phyloP scores from a whole-genome alignment of 2,888 invertebrate species.

The Drosophila stalkeri region DNA sequence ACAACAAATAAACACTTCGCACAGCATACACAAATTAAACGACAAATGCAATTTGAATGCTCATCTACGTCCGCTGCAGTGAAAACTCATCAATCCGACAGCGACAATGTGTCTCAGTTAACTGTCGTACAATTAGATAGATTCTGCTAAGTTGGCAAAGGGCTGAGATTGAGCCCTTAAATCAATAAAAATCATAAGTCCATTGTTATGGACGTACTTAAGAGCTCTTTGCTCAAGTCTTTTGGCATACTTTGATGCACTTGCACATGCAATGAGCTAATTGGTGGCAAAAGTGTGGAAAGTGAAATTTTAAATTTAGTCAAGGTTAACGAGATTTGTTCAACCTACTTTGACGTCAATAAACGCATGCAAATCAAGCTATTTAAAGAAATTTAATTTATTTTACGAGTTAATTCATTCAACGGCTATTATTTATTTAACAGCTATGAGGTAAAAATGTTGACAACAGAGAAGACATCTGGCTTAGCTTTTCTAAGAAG shows the following conservation, averaged over 20 bases:
- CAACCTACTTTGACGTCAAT: background rate
- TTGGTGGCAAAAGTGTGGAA: slow-evolving; percentile 18
- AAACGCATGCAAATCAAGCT: background rate
- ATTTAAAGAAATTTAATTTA: background rate
- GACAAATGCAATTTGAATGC: slow-evolving; percentile 19
- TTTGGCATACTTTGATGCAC: slow-evolving; percentile 41
- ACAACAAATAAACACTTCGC: slow-evolving; percentile 29
- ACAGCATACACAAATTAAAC: slow-evolving; percentile 10
- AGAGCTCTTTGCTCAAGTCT: slow-evolving; percentile 30
- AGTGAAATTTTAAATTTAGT: slow-evolving; percentile 17
- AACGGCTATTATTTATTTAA: background rate
- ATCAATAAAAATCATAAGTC: slow-evolving; percentile 42
- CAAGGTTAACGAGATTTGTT: slow-evolving; percentile 25
- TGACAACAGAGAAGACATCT: background rate
- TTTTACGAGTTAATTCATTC: background rate
- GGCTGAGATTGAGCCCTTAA: slow-evolving; percentile 12
- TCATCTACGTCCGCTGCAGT: slow-evolving; percentile 6
- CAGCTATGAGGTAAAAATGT: background rate
- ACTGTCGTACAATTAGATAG: slow-evolving; percentile 36
- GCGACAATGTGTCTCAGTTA: slow-evolving; percentile 12
- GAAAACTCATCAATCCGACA: slow-evolving; percentile 28
- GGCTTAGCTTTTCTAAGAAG: background rate
- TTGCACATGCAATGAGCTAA: slow-evolving; percentile 21
- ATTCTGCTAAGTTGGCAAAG: slow-evolving; percentile 9
- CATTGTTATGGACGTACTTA: slow-evolving; percentile 11